A percentile compares a stretch with the other conserved stretches of the same genome.
phyloP scores from a whole-genome alignment of 2,888 invertebrate species.

The Galerucella calmariensis region DNA sequence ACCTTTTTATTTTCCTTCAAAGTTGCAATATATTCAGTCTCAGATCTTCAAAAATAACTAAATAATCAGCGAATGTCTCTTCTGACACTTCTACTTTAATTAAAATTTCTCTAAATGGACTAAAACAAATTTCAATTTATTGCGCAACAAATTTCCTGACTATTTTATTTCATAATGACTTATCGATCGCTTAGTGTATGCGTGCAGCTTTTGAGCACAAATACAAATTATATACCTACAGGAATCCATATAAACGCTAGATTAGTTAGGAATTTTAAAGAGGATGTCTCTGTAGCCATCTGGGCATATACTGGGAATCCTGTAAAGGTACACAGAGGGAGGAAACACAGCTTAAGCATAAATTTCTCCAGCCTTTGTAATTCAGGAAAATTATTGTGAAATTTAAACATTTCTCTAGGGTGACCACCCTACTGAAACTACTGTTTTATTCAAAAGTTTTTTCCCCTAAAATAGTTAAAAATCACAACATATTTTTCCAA shows the following conservation, averaged over 20 bases:
- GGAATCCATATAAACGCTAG: constrained; percentile 32
- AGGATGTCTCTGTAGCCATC: constrained; percentile 2
- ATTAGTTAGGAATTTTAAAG: constrained; percentile 7
- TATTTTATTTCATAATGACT: constrained; percentile 33
- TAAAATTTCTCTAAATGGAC: background rate
- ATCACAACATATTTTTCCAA: constrained; percentile 53
- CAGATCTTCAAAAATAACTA: too few relatives aligned
- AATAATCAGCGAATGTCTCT: too few relatives aligned
- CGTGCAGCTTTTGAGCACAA: background rate
- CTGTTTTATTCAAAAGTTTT: constrained; percentile 13
- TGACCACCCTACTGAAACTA: background rate
- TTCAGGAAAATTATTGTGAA: background rate
- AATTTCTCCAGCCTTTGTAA: too few relatives aligned
- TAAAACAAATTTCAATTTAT: background rate
- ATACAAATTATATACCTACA: constrained; percentile 9
- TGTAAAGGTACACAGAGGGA: too few relatives aligned
- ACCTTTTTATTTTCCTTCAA: too few relatives aligned
- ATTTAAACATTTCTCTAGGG: background rate
- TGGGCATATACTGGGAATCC: constrained; percentile 2
- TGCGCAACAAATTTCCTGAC: background rate
- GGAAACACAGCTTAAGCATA: too few relatives aligned
- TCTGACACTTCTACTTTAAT: background rate
- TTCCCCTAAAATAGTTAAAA: constrained; percentile 46
- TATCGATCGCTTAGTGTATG: constrained; percentile 34
- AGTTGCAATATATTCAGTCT: too few relatives aligned